A percentile compares a stretch with the other conserved stretches of the same genome.
These are phyloP conservation scores for Sporophila hypoxantha DNA, from an alignment of 2,113 vertebrate genomes.

Conservation along the genomic window DNA sequence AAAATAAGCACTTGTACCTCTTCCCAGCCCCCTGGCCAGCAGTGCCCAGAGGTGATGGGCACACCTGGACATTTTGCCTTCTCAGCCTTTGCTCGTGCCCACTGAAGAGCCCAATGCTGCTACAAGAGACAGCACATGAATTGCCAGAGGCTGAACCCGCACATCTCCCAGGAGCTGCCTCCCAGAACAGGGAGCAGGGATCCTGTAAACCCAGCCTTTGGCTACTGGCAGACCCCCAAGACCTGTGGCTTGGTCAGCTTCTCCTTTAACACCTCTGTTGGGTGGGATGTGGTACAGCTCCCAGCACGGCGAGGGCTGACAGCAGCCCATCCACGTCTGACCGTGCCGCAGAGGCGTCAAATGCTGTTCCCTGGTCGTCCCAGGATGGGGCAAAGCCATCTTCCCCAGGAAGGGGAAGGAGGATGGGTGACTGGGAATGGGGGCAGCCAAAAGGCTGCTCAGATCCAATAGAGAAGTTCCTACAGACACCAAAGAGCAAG, in stretches of 20 bases:
- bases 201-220: background rate
- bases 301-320: rapidly evolving
- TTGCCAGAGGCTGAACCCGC: rapidly evolving
- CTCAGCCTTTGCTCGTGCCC: background rate
- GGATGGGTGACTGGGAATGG: background rate
- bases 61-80: background rate
- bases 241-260: background rate
- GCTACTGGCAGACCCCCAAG: background rate
- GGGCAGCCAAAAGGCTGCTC: background rate
- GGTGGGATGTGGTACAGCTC: background rate
- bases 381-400: background rate
- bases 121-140: rapidly evolving
- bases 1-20: background rate
- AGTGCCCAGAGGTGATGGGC: background rate
- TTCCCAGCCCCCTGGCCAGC: background rate
- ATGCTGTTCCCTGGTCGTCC: background rate
- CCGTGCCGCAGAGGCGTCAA: background rate
- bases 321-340: background rate
- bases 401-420: background rate
- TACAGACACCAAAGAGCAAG: background rate
- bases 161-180: background rate
- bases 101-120: background rate
- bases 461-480: background rate
- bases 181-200: background rate
- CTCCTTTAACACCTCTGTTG: background rate